Conservation (phyloP, 2,797 vertebrate genomes). For the Heteromormyrus szaboi region DNA sequence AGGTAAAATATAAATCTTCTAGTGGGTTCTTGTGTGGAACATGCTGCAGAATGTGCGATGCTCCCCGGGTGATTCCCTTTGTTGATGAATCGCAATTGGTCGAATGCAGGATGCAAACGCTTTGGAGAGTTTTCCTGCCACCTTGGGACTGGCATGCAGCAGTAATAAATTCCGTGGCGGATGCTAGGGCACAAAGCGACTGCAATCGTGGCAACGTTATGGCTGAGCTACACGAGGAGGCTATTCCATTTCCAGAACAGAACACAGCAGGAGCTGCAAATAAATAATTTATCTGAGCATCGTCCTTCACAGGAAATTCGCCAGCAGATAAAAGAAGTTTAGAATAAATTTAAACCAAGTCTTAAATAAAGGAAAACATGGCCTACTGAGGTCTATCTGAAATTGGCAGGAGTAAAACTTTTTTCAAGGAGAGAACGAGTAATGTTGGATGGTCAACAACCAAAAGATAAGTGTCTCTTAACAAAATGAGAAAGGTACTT, state of each 20-base stretch:
- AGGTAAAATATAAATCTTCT: neutral
- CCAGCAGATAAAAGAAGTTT: conserved; percentile 3
- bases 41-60: neutral
- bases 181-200: neutral
- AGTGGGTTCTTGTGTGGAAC: neutral
- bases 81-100: neutral
- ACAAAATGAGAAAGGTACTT: neutral
- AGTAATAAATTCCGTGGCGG: neutral
- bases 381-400: neutral
- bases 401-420: neutral
- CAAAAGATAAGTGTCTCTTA: neutral
- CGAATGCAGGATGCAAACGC: neutral
- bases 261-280: neutral
- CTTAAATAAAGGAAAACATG: neutral
- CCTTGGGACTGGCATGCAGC: neutral
- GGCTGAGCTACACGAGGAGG: neutral
- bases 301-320: neutral
- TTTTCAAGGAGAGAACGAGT: neutral
- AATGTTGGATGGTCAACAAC: neutral
- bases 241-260: neutral
- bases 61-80: neutral
- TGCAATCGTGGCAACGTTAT: neutral
- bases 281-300: neutral
- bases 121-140: neutral
- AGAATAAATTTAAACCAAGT: neutral